phyloP scores from a whole-genome alignment of 2,888 invertebrate species.

The Diarsia brunnea region DNA sequence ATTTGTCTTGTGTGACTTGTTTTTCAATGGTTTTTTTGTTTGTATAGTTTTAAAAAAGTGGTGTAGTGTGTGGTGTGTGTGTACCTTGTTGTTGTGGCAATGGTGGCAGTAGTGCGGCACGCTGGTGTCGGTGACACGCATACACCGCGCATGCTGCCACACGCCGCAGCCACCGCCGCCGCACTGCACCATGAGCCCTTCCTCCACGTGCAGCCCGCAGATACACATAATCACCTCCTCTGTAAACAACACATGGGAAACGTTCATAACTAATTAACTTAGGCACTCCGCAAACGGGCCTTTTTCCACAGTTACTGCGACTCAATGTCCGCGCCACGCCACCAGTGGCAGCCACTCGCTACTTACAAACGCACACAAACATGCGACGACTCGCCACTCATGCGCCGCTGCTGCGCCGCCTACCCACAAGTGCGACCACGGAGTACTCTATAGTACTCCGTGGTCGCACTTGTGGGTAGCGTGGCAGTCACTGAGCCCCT shows the following conservation, averaged over 20 bases:
- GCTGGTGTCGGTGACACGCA: constrained; percentile 80
- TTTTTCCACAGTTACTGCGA: no score
- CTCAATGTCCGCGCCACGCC: no score
- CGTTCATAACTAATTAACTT: neutral
- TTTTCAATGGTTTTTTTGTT: neutral
- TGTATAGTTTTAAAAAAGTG: no score
- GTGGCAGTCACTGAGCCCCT: no score
- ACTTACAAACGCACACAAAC: no score
- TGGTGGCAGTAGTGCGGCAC: constrained; percentile 93
- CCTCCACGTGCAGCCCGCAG: constrained; percentile 97
- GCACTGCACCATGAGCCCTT: constrained; percentile 68
- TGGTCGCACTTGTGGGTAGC: no score
- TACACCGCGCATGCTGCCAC: constrained; percentile 96
- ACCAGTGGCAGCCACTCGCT: no score
- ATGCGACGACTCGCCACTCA: no score
- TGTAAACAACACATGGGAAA: constrained; percentile 64
- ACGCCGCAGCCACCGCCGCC: constrained; percentile 91
- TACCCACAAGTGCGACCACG: no score
- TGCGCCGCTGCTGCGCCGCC: no score
- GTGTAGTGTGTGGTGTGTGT: neutral
- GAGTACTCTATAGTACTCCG: no score
- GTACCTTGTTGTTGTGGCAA: constrained; percentile 46
- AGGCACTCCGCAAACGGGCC: no score
- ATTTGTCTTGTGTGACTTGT: neutral
- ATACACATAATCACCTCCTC: constrained; percentile 98